Evolutionary conservation across 2,888 invertebrate genomes (phyloP), one percentile per base, ranked within the genome.

Genomic region (Rapana venosa): DNA sequence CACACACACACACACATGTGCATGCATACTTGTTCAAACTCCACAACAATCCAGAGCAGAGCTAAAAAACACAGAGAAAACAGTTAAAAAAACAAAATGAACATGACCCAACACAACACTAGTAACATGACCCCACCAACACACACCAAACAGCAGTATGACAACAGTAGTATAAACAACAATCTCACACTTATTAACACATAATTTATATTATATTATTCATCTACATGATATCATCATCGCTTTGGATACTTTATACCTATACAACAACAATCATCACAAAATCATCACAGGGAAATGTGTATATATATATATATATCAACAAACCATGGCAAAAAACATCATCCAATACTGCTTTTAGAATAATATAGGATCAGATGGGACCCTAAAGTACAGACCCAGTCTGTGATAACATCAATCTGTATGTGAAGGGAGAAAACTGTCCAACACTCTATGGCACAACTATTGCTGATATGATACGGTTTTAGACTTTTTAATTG

Each of bases 391-490:
- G 20, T 5, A 79, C 32, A 15, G 32, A 32, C 17, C 17, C 32
- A 35, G 15, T 79, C 35, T 79, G 79, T 22, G 32, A 32, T 30
- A 79, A 79, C 32, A 15, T 8, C 79, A 36, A 47, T 47, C 47
- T 47, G 30, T 36, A 79, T 6, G 36, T 47, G 36, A 47, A 13
- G 85, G 15, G 13, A 30, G 30, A 17, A 66, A 26, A 83, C n/a
- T 70, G 30, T 13, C 35, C 15, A 30, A 66, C n/a, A 87, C 15
- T 30, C 58, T 87, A 87, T 87, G 87, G 87, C 87, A 87, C 87
- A 17, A 36, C 87, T 87, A 70, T 87, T 87, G 87, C 87, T 87
- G 87, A 87, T 70, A 47, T 47, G 47, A 47, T 47, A 5, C 47
- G 47, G 47, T 47, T 47, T 47, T 47, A 47, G 47, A 8, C 47